Percentiles rank a stretch among this genome's conserved stretches.
Conservation (phyloP, 2,113 vertebrate species). For the Tetrao urogallus region DNA sequence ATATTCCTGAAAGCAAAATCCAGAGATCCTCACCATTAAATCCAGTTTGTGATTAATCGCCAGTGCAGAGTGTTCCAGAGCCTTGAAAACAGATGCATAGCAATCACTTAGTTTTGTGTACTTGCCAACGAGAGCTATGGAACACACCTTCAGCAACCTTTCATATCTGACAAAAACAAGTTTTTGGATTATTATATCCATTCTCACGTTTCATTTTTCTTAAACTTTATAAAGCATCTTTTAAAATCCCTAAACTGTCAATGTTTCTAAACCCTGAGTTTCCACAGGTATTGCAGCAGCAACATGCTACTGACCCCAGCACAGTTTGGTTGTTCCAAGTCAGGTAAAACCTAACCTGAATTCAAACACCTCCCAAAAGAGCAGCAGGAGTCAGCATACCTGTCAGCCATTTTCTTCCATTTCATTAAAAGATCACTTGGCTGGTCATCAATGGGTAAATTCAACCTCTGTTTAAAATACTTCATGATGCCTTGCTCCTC, state of each 20-base stretch:
- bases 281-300: not conserved
- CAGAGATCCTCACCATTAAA: constrained; percentile 79
- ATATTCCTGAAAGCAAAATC: not conserved
- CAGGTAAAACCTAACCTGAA: not conserved
- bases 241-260: not conserved
- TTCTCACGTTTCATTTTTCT: not conserved
- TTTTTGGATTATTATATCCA: not conserved
- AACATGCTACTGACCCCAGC: not conserved
- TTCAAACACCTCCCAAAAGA: not conserved
- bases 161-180: constrained; percentile 76
- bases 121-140: constrained; percentile 84
- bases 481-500: constrained; percentile 81
- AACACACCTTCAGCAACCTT: constrained; percentile 80
- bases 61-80: constrained; percentile 82
- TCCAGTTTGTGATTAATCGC: constrained; percentile 84
- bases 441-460: constrained; percentile 77
- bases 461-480: constrained; percentile 81
- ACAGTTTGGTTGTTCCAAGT: not conserved
- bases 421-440: constrained; percentile 78
- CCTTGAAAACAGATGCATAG: constrained; percentile 84
- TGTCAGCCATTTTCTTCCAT: constrained; percentile 85
- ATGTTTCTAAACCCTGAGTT: not conserved
- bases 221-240: not conserved
- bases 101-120: constrained; percentile 85
- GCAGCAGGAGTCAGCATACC: constrained; percentile 57